Evolutionary conservation across 2,797 vertebrate genomes (phyloP).

Genomic region (Neosilurus hyrtlii): DNA sequence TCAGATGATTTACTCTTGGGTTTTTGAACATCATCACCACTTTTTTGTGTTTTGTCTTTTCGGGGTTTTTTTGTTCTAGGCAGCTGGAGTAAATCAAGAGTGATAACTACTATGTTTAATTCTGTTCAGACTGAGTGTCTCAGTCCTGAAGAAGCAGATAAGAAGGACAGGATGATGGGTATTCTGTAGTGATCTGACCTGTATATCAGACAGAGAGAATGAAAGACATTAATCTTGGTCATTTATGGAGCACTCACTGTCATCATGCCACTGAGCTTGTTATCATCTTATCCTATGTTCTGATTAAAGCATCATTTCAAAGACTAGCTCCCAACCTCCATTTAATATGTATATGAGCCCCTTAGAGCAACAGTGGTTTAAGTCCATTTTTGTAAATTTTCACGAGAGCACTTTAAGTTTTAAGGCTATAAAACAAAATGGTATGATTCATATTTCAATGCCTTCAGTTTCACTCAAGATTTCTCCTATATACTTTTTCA

Average conservation of each 20-base stretch:
- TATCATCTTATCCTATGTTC: not conserved
- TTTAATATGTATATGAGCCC: too few relatives aligned
- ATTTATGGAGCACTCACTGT: not conserved
- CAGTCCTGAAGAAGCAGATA: too few relatives aligned
- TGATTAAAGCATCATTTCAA: not conserved
- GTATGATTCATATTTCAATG: too few relatives aligned
- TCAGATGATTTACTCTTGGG: not conserved
- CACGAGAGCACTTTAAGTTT: too few relatives aligned
- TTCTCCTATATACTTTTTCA: too few relatives aligned
- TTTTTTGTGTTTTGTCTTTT: not conserved
- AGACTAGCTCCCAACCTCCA: not conserved
- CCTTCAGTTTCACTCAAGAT: too few relatives aligned
- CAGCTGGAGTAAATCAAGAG: not conserved
- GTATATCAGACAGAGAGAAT: not conserved
- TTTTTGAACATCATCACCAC: not conserved
- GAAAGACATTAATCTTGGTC: not conserved
- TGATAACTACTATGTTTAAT: not conserved
- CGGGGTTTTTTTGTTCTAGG: not conserved
- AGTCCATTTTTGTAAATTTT: too few relatives aligned
- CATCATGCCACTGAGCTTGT: not conserved
- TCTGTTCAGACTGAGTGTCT: not conserved
- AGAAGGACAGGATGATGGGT: not conserved
- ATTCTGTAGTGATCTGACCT: not conserved
- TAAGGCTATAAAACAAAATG: too few relatives aligned
- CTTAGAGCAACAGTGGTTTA: too few relatives aligned